Conservation (phyloP, 2,113 vertebrate genomes). For the Dromaius novaehollandiae region DNA sequence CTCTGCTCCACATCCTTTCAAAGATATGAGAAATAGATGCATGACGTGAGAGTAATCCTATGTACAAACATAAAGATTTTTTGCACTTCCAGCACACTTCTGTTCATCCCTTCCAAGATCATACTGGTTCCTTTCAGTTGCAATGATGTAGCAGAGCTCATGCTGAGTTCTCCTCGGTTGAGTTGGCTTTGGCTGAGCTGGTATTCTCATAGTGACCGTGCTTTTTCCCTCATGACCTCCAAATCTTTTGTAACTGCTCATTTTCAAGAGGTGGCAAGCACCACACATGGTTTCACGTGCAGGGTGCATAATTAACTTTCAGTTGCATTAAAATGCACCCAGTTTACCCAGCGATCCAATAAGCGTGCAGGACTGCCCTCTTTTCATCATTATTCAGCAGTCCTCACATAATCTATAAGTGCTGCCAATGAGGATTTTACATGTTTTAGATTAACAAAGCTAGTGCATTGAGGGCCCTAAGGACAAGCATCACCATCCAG, state of each 20-base stretch:
- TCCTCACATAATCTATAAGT: not conserved
- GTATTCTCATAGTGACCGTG: not conserved
- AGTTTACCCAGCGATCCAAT: not conserved
- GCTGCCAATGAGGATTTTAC: not conserved
- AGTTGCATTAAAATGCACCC: not conserved
- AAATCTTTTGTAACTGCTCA: slow-evolving; percentile 11
- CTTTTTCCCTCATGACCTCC: not conserved
- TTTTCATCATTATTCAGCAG: not conserved
- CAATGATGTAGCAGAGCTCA: not conserved
- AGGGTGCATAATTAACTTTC: not conserved
- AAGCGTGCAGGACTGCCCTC: not conserved
- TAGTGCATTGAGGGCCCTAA: not conserved
- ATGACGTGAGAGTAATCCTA: not conserved
- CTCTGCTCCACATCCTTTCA: not conserved
- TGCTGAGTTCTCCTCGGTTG: not conserved
- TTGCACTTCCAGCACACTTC: not conserved
- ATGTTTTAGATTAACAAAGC: not conserved
- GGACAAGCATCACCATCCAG: not conserved
- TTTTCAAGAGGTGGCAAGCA: not conserved
- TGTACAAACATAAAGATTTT: not conserved
- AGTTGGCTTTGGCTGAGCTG: not conserved
- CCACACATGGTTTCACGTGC: not conserved
- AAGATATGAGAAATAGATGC: not conserved
- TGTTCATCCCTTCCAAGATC: not conserved
- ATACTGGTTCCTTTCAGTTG: not conserved